phyloP scores from a whole-genome alignment of 2,888 invertebrate species.

The Pilophorus perplexus region DNA sequence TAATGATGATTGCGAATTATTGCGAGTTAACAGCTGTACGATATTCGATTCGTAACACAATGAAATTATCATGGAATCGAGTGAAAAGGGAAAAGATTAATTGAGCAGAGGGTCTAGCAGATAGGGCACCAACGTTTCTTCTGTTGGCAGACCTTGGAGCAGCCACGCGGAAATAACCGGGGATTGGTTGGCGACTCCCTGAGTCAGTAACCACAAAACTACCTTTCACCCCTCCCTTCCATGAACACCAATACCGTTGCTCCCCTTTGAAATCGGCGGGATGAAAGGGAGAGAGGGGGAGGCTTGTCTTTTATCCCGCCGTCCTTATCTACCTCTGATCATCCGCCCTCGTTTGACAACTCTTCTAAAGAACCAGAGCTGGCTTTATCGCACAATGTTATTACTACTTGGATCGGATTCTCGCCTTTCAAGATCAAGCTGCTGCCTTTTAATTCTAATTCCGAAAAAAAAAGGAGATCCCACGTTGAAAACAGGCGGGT shows the following conservation, averaged over 20 bases:
- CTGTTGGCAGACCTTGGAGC: conserved; percentile 13
- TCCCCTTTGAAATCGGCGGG: neutral
- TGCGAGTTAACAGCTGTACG: too few relatives aligned
- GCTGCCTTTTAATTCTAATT: conserved; percentile 1
- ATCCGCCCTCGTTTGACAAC: conserved; percentile 14
- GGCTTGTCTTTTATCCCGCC: conserved; percentile 16
- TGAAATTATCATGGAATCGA: neutral
- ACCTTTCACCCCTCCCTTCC: neutral
- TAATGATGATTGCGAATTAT: too few relatives aligned
- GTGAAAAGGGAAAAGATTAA: conserved; percentile 11
- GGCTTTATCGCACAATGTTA: neutral
- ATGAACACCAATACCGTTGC: neutral
- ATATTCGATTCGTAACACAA: too few relatives aligned
- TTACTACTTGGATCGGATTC: conserved; percentile 1
- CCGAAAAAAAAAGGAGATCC: neutral
- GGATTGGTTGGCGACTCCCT: conserved; percentile 28
- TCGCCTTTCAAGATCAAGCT: neutral
- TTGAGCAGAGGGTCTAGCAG: neutral
- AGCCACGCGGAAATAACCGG: conserved; percentile 29
- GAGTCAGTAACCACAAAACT: conserved; percentile 26
- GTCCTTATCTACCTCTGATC: conserved; percentile 12
- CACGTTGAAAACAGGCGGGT: too few relatives aligned
- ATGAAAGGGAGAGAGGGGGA: neutral
- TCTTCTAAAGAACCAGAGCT: conserved; percentile 3
- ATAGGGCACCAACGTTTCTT: conserved; percentile 8